Percentiles rank a stretch among this genome's conserved stretches.
These are phyloP conservation scores for Nycticryphes semicollaris DNA, from an alignment of 2,113 vertebrate species.

Conservation along the genomic window DNA sequence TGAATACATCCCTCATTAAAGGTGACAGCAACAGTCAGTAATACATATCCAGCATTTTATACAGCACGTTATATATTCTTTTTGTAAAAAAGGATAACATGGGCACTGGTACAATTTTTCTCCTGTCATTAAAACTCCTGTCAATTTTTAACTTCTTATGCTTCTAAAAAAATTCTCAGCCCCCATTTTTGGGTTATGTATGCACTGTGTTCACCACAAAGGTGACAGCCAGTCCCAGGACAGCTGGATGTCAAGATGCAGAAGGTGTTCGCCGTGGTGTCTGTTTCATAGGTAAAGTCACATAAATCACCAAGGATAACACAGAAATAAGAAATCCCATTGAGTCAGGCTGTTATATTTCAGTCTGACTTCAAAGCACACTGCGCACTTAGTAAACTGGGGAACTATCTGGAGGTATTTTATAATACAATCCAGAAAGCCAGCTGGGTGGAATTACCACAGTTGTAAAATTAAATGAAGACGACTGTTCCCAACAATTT, in stretches of 20 bases:
- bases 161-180: not conserved
- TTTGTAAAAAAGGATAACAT: not conserved
- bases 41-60: not conserved
- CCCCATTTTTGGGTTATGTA: not conserved
- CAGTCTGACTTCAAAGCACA: not conserved
- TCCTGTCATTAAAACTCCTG: not conserved
- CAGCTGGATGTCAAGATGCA: not conserved
- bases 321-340: not conserved
- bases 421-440: not conserved
- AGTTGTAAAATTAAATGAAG: not conserved
- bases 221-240: not conserved
- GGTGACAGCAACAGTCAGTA: not conserved
- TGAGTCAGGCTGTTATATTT: not conserved
- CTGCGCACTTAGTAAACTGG: not conserved
- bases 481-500: not conserved
- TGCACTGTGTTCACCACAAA: not conserved
- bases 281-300: not conserved
- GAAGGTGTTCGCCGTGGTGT: not conserved
- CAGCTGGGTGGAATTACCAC: conserved; percentile 22
- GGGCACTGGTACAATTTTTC: not conserved
- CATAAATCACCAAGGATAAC: not conserved
- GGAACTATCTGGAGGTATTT: not conserved
- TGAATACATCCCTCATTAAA: not conserved
- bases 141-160: not conserved
- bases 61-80: not conserved